Evolutionary conservation across 2,888 invertebrate genomes (phyloP), one percentile per base, ranked within the genome.

Genomic region (Aphodius sticticus): DNA sequence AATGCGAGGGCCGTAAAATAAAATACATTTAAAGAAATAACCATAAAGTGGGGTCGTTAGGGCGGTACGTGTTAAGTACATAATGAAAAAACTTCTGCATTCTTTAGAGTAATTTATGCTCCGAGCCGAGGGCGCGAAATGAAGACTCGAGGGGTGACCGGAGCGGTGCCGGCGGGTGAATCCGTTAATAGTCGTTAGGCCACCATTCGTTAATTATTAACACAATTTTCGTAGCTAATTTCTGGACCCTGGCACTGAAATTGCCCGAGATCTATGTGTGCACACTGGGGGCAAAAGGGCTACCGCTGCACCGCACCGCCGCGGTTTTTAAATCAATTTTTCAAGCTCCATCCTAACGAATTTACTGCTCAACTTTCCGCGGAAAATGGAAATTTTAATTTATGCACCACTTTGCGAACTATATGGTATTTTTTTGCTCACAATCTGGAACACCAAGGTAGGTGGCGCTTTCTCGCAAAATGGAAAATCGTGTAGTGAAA

Each of bases 61-160:
- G 37, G 37, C 37, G 76, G 70, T 38, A 79, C 78, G 76, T 78
- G 79, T 79, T 79, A 81, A 81, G 77, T 81, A 78, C 77, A 76
- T 78, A 81, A 81, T 81, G 79, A 79, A 81, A 81, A 81, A 81
- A 81, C 81, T 79, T 81, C 74, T 36, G 72, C 79, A 81, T 81
- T 81, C 79, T 81, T 81, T 26, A 37, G 76, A 69, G 79, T 79
- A 81, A 81, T 81, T 81, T 81, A 79, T 76, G 77, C 38, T 77
- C 76, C 77, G 75, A 80, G 78, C 76, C 70, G 74, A 78, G 80
- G 74, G 76, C 6, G 37, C n/a, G 26, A 26, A 26, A 26, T 70
- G 16, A 35, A 70, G 71, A 75, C 76, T 53, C 35, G 71, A 77
- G 37, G 77, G 53, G 53, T 53, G 53, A 12, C 12, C 12, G 53